Base-by-base conservation (phyloP, 2,113 vertebrate species). In the Dissostichus mawsoni region DNA sequence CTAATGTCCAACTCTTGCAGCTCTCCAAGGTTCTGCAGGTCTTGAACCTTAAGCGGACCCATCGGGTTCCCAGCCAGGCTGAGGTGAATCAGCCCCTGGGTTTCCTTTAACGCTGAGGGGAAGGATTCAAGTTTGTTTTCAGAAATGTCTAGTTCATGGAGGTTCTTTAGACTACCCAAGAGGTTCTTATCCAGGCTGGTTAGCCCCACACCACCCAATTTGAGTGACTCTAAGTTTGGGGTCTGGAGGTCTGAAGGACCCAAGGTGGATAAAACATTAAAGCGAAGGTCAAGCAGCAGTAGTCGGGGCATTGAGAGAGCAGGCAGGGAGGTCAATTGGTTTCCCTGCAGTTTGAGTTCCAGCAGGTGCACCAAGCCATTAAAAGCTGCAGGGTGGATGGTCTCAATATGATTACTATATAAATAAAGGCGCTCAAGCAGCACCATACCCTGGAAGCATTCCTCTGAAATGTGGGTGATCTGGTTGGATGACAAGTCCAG, bases 291-390 rank as follows among this genome's bases (percentile, higher is more conserved):
- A 13, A 99, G 93, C 80, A 99, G 94, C 76, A 99, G 93, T 51
- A 99, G 93, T 58, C 89, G 92, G 7, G 97, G 97, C 89, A 99
- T 93, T 78, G 80, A 90, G 0, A 99, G 94, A 0, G 94, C 90
- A 1, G 97, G 96, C 66, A 98, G 81, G 0, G 58, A 90, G 71
- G 87, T 95, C 72, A 99, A 92, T 86, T 95, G 93, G 58, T 99
- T 99, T 73, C 95, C 95, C 80, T 98, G 96, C 50, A 99, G 92
- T 88, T 99, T 99, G 65, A 99, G 95, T 90, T 99, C 98, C 85
- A 99, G 94, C 44, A 99, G 94, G 77, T 92, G 92, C 70, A 95
- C 94, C 23, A 99, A 93, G 0, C 94, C 94, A 25, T 96, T 91
- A 0, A 99, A 99, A 47, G 98, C 97, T 0, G 94, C 94, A 0